A percentile compares a stretch with the other conserved stretches of the same genome.
Conservation (phyloP, 1,140 invertebrate genomes). For the Hesperophylax magnus region DNA sequence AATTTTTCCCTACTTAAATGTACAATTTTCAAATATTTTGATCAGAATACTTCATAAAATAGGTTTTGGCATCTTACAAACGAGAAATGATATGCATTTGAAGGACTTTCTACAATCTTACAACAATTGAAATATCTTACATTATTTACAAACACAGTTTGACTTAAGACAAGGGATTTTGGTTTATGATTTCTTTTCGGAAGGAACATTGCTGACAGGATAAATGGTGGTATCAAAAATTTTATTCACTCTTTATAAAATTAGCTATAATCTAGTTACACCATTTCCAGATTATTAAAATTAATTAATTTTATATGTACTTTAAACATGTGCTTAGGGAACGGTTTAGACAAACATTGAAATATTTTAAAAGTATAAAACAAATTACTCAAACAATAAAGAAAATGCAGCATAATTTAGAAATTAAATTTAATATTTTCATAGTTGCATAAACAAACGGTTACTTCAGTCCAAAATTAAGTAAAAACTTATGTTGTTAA, state of each 20-base stretch:
- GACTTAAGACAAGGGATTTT: not conserved
- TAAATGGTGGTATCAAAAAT: not conserved
- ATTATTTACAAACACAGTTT: not conserved
- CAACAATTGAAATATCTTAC: conserved; percentile 1
- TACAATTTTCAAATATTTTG: conserved; percentile 3
- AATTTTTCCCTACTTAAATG: conserved; percentile 14
- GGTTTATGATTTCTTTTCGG: not conserved
- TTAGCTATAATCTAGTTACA: not conserved
- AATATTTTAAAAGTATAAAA: not conserved
- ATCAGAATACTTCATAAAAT: conserved; percentile 46
- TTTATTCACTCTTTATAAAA: not conserved
- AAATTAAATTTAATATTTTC: no score
- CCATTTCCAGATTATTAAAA: not conserved
- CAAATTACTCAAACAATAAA: no score
- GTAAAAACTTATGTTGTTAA: no score
- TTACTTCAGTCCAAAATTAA: no score
- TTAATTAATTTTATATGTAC: not conserved
- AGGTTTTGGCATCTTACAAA: conserved; percentile 52
- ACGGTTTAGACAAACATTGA: not conserved
- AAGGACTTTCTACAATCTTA: conserved; percentile 49
- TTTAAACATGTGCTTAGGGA: not conserved
- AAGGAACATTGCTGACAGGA: not conserved
- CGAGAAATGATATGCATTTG: conserved; percentile 55
- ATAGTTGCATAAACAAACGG: no score
- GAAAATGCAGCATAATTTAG: no score